phyloP scores from a whole-genome alignment of 2,888 invertebrate genomes.

The Orthosia incerta region DNA sequence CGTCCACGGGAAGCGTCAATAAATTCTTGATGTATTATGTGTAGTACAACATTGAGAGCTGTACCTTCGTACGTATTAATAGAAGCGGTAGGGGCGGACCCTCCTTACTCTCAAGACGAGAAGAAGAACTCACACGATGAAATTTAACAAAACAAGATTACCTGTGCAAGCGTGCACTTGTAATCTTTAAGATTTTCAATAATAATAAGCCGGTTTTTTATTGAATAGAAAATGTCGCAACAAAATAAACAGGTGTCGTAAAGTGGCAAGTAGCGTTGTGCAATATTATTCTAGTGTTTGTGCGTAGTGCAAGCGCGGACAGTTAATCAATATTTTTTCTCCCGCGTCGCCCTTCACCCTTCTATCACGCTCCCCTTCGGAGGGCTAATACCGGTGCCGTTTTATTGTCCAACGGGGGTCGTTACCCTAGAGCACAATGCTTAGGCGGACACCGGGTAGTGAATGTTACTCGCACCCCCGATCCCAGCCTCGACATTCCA shows the following conservation, averaged over 20 bases:
- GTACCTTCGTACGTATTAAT: constrained; percentile 37
- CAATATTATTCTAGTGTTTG: constrained; percentile 11
- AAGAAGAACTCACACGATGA: constrained; percentile 20
- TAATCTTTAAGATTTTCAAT: constrained; percentile 33
- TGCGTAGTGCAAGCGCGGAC: constrained; percentile 33
- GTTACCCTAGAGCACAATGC: constrained; percentile 46
- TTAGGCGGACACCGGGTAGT: constrained; percentile 43
- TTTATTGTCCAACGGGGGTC: constrained; percentile 46
- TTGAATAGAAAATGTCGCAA: constrained; percentile 28
- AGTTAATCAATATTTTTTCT: constrained; percentile 57
- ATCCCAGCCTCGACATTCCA: constrained; percentile 12
- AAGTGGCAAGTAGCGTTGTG: constrained; percentile 23
- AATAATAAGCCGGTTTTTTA: constrained; percentile 18
- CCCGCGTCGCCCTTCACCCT: constrained; percentile 52
- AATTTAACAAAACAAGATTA: constrained; percentile 27
- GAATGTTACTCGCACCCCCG: constrained; percentile 17
- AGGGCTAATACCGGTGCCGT: constrained; percentile 45
- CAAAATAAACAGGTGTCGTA: constrained; percentile 35
- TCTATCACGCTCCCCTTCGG: constrained; percentile 54
- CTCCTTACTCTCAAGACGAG: constrained; percentile 18
- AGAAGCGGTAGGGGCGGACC: constrained; percentile 46
- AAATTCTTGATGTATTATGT: constrained; percentile 26
- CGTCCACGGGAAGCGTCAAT: constrained; percentile 46
- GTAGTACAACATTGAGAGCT: constrained; percentile 26
- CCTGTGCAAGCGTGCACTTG: constrained; percentile 14